phyloP scores from a whole-genome alignment of 1,140 invertebrate species.

The Anagrus nilaparvatae region DNA sequence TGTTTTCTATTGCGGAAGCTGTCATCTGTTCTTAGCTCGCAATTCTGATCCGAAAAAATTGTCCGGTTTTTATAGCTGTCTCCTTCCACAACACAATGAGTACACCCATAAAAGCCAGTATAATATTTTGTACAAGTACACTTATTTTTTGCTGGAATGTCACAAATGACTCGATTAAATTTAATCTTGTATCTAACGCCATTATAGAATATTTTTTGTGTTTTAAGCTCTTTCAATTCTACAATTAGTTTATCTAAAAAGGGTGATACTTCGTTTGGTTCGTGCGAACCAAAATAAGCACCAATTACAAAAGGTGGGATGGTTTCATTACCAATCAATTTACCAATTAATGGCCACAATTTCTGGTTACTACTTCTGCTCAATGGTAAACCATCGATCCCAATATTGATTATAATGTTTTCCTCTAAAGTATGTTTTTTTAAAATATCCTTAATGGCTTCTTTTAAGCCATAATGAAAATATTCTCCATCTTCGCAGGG shows the following conservation, averaged over 20 bases:
- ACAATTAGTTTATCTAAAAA: constrained; percentile 18
- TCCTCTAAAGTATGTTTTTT: too few relatives aligned
- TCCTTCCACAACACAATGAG: constrained; percentile 14
- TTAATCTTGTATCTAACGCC: background rate
- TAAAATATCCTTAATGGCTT: too few relatives aligned
- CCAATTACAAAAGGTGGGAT: constrained; percentile 16
- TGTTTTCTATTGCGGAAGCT: constrained; percentile 7
- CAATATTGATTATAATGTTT: too few relatives aligned
- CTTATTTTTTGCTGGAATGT: constrained; percentile 15
- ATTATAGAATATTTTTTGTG: constrained; percentile 11
- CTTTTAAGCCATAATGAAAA: too few relatives aligned
- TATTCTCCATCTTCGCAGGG: too few relatives aligned
- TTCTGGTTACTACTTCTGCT: too few relatives aligned
- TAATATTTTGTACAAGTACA: constrained; percentile 13
- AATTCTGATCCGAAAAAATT: too few relatives aligned
- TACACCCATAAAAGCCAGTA: constrained; percentile 15
- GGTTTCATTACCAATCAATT: too few relatives aligned
- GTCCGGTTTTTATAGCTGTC: too few relatives aligned
- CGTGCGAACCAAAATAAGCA: constrained; percentile 19
- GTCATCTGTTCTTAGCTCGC: constrained; percentile 6
- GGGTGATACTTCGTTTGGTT: constrained; percentile 14
- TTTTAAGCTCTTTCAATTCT: constrained; percentile 16
- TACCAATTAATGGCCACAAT: background rate
- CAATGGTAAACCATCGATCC: background rate
- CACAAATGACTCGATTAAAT: constrained; percentile 16